Evolutionary conservation across 2,797 vertebrate species (phyloP).

Genomic region (Hypotaenidia philippensis): DNA sequence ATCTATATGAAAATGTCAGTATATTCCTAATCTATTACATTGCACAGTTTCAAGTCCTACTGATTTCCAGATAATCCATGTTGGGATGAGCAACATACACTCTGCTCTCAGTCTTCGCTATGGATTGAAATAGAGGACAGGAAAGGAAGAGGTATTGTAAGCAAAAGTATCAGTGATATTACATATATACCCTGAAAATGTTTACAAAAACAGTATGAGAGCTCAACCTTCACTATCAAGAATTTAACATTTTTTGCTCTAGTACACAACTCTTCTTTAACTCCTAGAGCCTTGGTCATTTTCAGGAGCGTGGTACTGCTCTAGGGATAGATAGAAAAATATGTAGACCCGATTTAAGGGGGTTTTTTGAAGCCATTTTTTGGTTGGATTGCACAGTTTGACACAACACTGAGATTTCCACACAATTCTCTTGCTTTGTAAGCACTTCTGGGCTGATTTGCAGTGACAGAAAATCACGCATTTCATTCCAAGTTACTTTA

Average conservation of each 20-base stretch:
- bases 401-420: not conserved
- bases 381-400: not conserved
- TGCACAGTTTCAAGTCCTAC: not conserved
- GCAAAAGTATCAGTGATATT: not conserved
- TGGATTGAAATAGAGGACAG: not conserved
- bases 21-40: not conserved
- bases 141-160: not conserved
- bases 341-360: rapidly evolving
- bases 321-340: not conserved
- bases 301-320: not conserved
- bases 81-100: not conserved
- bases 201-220: not conserved
- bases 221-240: too few species aligned
- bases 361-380: not conserved
- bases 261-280: not conserved
- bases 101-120: not conserved
- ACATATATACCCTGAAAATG: not conserved
- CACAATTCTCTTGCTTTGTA: not conserved
- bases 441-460: not conserved
- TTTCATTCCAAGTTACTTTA: not conserved
- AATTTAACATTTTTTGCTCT: not conserved
- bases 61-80: not conserved
- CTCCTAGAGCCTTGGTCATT: not conserved
- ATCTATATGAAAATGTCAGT: not conserved
- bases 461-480: not conserved